Conservation (phyloP, 2,797 vertebrate species). For the Lacerta viridis region DNA sequence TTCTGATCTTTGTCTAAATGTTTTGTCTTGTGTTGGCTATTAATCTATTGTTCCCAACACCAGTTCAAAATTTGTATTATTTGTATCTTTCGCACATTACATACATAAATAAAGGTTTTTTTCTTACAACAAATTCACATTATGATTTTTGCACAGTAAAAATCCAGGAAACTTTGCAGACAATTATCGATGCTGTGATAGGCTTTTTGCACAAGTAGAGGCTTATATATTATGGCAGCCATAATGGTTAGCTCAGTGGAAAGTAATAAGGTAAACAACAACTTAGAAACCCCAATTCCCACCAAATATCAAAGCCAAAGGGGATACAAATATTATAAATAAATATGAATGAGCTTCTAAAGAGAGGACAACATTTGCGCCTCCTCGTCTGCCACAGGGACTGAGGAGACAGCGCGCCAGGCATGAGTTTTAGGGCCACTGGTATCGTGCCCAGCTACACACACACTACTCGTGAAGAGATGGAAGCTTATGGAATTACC, state of each 20-base stretch:
- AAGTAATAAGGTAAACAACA: constrained; percentile 56
- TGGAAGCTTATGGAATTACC: too few relatives aligned
- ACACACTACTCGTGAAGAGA: too few relatives aligned
- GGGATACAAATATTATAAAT: constrained; percentile 58
- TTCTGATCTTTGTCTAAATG: neutral
- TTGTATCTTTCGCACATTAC: neutral
- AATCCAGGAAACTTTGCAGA: neutral
- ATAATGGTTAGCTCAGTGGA: too few relatives aligned
- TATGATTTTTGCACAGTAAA: neutral
- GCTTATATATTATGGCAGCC: neutral
- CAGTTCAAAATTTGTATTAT: neutral
- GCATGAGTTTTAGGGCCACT: too few relatives aligned
- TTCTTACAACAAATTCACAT: neutral
- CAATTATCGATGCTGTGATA: neutral
- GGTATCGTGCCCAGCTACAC: too few relatives aligned
- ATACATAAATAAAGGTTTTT: neutral
- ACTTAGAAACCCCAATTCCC: constrained; percentile 32
- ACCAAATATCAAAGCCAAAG: constrained; percentile 60
- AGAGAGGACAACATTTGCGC: constrained; percentile 11
- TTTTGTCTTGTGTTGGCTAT: neutral
- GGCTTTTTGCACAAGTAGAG: neutral
- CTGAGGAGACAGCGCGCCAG: too few relatives aligned
- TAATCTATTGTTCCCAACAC: neutral
- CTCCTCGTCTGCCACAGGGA: too few relatives aligned
- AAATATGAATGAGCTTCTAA: neutral